Evolutionary conservation across 1,140 invertebrate species (phyloP).

Genomic region (Heliconius nattereri): DNA sequence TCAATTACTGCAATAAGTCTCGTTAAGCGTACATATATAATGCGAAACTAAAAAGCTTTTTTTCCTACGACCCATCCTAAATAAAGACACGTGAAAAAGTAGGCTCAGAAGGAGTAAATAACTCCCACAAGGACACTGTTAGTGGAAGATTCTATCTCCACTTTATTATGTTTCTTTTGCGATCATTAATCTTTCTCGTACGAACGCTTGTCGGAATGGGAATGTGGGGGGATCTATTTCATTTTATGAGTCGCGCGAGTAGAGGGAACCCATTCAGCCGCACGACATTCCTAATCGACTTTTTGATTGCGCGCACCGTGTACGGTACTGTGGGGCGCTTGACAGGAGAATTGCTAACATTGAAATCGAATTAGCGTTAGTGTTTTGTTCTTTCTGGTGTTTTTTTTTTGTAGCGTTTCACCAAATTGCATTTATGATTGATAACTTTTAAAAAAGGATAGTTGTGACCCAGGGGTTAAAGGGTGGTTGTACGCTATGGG

Average conservation of each 20-base stretch:
- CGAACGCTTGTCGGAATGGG: slow-evolving; percentile 81
- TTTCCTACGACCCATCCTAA: slow-evolving; percentile 46
- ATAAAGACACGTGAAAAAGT: slow-evolving; percentile 76
- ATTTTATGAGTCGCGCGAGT: slow-evolving; percentile 79
- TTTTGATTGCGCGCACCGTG: slow-evolving; percentile 76
- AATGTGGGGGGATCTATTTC: slow-evolving; percentile 81
- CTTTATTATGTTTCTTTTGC: slow-evolving; percentile 82
- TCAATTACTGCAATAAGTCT: slow-evolving; percentile 32
- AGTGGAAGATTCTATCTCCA: slow-evolving; percentile 80
- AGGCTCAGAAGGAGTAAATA: slow-evolving; percentile 71
- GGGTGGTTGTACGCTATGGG: too few relatives aligned
- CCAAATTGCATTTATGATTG: slow-evolving; percentile 12
- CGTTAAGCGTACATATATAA: slow-evolving; percentile 9
- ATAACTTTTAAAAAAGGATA: neutral
- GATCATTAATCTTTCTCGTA: slow-evolving; percentile 81
- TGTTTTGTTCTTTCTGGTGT: slow-evolving; percentile 27
- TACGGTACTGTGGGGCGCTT: slow-evolving; percentile 61
- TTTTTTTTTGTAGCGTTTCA: neutral
- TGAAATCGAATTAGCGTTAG: slow-evolving; percentile 51
- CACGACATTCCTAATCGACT: slow-evolving; percentile 80
- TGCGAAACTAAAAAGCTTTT: slow-evolving; percentile 23
- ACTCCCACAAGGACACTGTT: slow-evolving; percentile 80
- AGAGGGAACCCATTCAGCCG: slow-evolving; percentile 74
- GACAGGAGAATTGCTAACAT: slow-evolving; percentile 55
- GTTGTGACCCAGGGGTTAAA: too few relatives aligned